Percentiles rank a stretch among this genome's conserved stretches.
These are phyloP conservation scores for Pollimyrus isidori DNA, from an alignment of 2,113 vertebrate species.

Conservation along the genomic window DNA sequence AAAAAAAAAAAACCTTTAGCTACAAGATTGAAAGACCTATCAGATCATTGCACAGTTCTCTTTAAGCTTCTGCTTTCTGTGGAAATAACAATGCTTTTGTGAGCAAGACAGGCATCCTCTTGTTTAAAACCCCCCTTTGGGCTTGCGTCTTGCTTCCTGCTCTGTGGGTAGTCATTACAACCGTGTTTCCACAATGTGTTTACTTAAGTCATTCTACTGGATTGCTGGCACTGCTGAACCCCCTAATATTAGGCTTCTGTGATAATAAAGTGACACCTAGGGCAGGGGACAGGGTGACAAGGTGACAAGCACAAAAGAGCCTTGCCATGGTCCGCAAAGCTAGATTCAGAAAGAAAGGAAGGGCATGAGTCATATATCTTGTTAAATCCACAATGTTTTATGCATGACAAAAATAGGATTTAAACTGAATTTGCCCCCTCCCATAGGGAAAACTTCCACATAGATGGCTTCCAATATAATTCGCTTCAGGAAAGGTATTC, in stretches of 20 bases:
- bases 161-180: neutral
- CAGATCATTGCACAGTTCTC: neutral
- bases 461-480: neutral
- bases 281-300: neutral
- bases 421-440: neutral
- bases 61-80: neutral
- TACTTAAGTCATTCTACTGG: neutral
- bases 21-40: neutral
- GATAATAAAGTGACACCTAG: conserved; percentile 4
- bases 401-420: conserved; percentile 16
- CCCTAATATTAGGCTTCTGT: neutral
- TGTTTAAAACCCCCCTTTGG: neutral
- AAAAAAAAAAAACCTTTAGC: neutral
- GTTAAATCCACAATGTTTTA: conserved; percentile 10
- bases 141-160: neutral
- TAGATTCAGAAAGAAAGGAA: neutral
- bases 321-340: neutral
- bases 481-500: neutral
- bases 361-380: neutral
- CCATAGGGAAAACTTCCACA: neutral
- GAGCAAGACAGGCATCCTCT: neutral
- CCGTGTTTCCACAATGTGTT: neutral
- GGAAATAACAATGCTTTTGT: neutral
- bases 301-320: neutral
- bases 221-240: neutral